Conservation (phyloP, 2,797 vertebrate species). For the Champsocephalus esox region DNA sequence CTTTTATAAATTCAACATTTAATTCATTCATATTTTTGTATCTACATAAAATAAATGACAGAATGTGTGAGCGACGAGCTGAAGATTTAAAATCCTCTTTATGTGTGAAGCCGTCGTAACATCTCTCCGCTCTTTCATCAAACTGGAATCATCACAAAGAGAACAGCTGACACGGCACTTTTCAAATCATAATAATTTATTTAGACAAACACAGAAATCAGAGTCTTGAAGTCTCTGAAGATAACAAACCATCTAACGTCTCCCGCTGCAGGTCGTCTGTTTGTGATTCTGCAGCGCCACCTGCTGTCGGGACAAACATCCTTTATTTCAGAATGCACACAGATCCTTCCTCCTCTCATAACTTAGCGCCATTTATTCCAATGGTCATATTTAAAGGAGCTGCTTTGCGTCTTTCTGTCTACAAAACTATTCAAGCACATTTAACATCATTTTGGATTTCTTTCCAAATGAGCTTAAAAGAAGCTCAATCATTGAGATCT, state of each 20-base stretch:
- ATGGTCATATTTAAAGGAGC: background rate
- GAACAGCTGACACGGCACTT: background rate
- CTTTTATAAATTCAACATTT: background rate
- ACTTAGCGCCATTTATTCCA: background rate
- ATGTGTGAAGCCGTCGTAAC: background rate
- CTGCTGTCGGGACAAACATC: conserved; percentile 60
- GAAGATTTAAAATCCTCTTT: background rate
- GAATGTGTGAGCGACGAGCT: background rate
- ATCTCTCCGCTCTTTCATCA: background rate
- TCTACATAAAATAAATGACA: background rate
- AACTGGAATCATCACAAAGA: background rate
- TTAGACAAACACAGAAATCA: conserved; percentile 29
- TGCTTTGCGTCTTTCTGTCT: background rate
- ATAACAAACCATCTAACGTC: conserved; percentile 52
- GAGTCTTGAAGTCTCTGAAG: background rate
- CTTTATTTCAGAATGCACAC: background rate
- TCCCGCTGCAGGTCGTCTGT: background rate
- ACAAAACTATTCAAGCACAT: too few relatives aligned
- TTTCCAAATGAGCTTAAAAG: background rate
- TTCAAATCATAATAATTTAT: conserved; percentile 69
- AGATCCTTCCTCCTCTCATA: background rate
- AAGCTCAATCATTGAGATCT: too few relatives aligned
- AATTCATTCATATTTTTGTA: background rate
- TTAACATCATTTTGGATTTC: background rate
- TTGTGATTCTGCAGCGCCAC: conserved; percentile 68